These are phyloP conservation scores for Zaprionus ornatus DNA, from an alignment of 1,140 invertebrate species.

Conservation along the genomic window DNA sequence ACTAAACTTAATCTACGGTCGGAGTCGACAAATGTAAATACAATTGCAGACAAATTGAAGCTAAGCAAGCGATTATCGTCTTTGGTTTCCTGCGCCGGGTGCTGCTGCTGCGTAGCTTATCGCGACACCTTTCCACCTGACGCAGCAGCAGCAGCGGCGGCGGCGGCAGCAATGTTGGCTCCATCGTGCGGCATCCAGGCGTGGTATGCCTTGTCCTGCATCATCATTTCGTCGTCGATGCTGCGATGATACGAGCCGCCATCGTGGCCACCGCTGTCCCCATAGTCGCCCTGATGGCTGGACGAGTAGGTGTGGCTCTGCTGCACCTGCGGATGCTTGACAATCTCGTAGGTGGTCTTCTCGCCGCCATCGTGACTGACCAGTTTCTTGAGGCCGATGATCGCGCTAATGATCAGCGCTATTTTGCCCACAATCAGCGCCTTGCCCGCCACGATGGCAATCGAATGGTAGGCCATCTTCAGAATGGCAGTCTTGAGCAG, in stretches of 20 bases:
- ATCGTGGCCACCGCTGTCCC: constrained; percentile 86
- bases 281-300: constrained; percentile 88
- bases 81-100: constrained; percentile 57
- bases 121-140: constrained; percentile 46
- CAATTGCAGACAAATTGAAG: constrained; percentile 65
- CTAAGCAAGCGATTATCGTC: constrained; percentile 51
- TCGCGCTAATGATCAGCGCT: constrained; percentile 89
- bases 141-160: constrained; percentile 17
- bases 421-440: constrained; percentile 87
- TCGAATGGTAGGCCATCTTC: constrained; percentile 89
- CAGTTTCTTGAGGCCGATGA: constrained; percentile 91
- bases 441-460: constrained; percentile 89
- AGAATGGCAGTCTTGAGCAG: constrained; percentile 89
- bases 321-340: constrained; percentile 92
- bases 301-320: constrained; percentile 90
- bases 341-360: constrained; percentile 93
- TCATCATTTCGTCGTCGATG: constrained; percentile 86
- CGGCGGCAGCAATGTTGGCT: constrained; percentile 17
- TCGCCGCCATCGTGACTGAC: constrained; percentile 87
- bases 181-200: constrained; percentile 83
- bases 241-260: constrained; percentile 86
- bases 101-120: constrained; percentile 32
- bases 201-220: constrained; percentile 86
- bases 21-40: constrained; percentile 65
- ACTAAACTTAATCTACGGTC: constrained; percentile 63